Evolutionary conservation across 2,797 vertebrate species (phyloP), one percentile per base, ranked within the genome.

Genomic region (Notoglanidium macrostoma): DNA sequence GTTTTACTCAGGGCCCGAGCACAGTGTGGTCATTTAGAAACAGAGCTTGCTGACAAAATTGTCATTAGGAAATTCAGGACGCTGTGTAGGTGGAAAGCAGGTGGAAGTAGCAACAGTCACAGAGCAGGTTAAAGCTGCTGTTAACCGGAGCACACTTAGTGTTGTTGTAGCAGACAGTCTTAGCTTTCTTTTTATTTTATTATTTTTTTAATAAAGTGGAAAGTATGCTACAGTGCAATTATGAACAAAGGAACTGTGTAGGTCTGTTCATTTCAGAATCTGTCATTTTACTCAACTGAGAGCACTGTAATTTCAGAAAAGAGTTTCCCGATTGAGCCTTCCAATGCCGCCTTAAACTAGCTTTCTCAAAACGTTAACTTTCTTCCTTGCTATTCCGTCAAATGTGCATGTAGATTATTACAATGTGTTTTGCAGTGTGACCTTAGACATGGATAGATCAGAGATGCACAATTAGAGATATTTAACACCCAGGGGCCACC

Each of bases 21-120:
- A 70, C 61, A 61, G 51, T 59, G 29, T 67, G 86, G 29, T 54
- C 44, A 83, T 87, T 74, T 83, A 9, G n/a, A 86, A 74, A 81
- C 21, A 3, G 79, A 51, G 81, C 55, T 49, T 55, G 72, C 46
- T 87, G 59, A 83, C 55, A 76, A 72, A 77, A 65, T 32, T 83
- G 70, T 83, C 40, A 54, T 14, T 61, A 40, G 40, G 51, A 61
- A 59, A 70, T 84, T 59, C 26, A 78, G 61, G 68, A 23, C 63
- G 83, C 54, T 79, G 76, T 80, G 87, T 63, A 73, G 59, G 83
- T 49, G 26, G 51, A 68, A 17, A 73, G 54, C 54, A 73, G 59
- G 55, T 85, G 65, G 77, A 80, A 73, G 81, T 72, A 85, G 76
- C 54, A 78, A 70, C 29, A 40, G 65, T 35, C 17, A 46, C 72